Evolutionary conservation across 2,888 invertebrate species (phyloP), one percentile per base, ranked within the genome.

Genomic region (Chorisops tibialis): DNA sequence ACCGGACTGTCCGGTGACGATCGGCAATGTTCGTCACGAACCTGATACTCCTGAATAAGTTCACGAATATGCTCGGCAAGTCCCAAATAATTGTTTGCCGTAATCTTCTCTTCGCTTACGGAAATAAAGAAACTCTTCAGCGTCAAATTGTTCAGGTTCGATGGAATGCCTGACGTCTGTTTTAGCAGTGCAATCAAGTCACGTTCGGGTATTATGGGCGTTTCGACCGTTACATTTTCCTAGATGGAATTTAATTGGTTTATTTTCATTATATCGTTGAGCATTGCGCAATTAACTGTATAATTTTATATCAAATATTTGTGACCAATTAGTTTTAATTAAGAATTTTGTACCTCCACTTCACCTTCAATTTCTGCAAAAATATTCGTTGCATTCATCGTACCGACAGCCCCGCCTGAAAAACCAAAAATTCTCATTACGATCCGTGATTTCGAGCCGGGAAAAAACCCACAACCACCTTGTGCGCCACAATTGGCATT

Each of bases 301-400:
- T n/a, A n/a, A n/a, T n/a, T n/a, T n/a, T n/a, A n/a, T n/a, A n/a
- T n/a, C n/a, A n/a, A n/a, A n/a, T n/a, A n/a, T n/a, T n/a, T n/a
- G n/a, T n/a, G n/a, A n/a, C n/a, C n/a, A n/a, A n/a, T n/a, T n/a
- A n/a, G n/a, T n/a, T n/a, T n/a, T n/a, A n/a, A n/a, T n/a, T n/a
- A n/a, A n/a, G n/a, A n/a, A n/a, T n/a, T n/a, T n/a, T n/a, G n/a
- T n/a, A n/a, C n/a, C n/a, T n/a, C n/a, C 71, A 91, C 91, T 68
- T 89, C 87, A 1, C 87, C 89, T 74, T 92, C 92, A n/a, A 92
- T 84, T 75, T 91, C 91, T 0, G 92, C 92, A 0, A 86, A 87
- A 4, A 88, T 86, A 47, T 81, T 81, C 1, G 82, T 81, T 0
- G 82, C 80, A 68, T 82, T 80, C 19, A 83, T 73, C n/a, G 80